Base-by-base conservation (phyloP, 2,888 invertebrate genomes). In the Xanthorhoe designata region DNA sequence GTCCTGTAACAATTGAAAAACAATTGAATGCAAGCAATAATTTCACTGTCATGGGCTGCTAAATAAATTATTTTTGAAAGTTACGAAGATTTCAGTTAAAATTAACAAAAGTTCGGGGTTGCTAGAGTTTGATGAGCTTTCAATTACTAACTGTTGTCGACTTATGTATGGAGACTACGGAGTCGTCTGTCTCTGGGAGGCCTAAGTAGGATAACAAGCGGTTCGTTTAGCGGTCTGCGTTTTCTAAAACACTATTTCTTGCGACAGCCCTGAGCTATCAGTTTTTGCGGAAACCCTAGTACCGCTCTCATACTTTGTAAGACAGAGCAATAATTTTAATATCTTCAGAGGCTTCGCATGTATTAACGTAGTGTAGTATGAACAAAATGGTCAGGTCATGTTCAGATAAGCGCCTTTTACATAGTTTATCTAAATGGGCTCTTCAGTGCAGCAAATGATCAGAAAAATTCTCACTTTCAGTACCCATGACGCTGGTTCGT, bases 271-370 rank as follows among this genome's bases (percentile, higher is more conserved):
- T 51, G 60, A 52, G 52, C 56, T 58, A 47, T 42, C 18, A 50
- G 56, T 74, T 74, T 74, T 74, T 74, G 59, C 24, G 52, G n/a
- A 35, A 51, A 50, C 59, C 67, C 69, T 56, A 62, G 64, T 79
- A 75, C 74, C 66, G 72, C 66, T 69, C 71, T 64, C 73, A 71
- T 72, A 69, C 69, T 73, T 77, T 65, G 68, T 52, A n/a, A 29
- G 6, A 6, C 50, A 55, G 61, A 61, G 55, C 9, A 6, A 55
- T 55, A 55, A 55, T 38, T 24, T 24, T 24, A 24, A 24, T 24
- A 4, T 3, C 24, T 24, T 4, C 24, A 47, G 49, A 18, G 19
- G 13, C 13, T 35, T 19, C 35, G 13, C 6, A 42, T 6, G 42
- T 42, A 42, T 19, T 38, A 55, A 55, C 54, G 45, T 45, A n/a